Evolutionary conservation across 2,113 vertebrate species (phyloP).

Genomic region (Odontesthes bonariensis): DNA sequence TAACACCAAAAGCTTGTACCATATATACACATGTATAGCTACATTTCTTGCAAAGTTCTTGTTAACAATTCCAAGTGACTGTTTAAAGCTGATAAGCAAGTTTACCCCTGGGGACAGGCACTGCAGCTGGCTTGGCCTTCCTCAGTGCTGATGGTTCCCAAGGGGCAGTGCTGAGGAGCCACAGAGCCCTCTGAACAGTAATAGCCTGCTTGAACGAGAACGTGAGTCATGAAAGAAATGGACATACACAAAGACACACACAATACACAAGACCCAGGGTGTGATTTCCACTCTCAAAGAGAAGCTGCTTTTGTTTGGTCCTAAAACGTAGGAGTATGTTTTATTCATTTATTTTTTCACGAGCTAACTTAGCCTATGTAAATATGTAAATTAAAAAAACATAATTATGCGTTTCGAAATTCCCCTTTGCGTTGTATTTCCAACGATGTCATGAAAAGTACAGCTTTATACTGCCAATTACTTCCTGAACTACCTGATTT

Average conservation of each 20-base stretch:
- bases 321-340: slow-evolving; percentile 17
- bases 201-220: slow-evolving; percentile 81
- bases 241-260: slow-evolving; percentile 31
- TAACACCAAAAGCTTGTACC: background rate
- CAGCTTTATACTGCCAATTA: background rate
- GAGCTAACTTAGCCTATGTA: slow-evolving; percentile 4
- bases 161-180: slow-evolving; percentile 84
- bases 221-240: slow-evolving; percentile 48
- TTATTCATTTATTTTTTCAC: slow-evolving; percentile 32
- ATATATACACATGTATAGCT: background rate
- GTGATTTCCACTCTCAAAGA: slow-evolving; percentile 59
- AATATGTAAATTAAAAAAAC: slow-evolving; percentile 16
- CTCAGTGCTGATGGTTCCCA: slow-evolving; percentile 84
- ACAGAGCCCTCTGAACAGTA: slow-evolving; percentile 87
- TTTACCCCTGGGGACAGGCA: slow-evolving; percentile 89
- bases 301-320: slow-evolving; percentile 48
- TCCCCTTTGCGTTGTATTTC: background rate
- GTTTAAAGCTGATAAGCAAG: slow-evolving; percentile 35
- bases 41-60: slow-evolving; percentile 4
- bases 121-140: slow-evolving; percentile 82
- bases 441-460: background rate
- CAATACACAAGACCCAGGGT: slow-evolving; percentile 29
- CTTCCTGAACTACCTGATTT: background rate
- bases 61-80: slow-evolving; percentile 34
- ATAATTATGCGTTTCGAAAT: slow-evolving; percentile 1